A percentile compares a stretch with the other conserved stretches of the same genome.
Conservation (phyloP, 2,797 vertebrate genomes). For the Ateles fusciceps region DNA sequence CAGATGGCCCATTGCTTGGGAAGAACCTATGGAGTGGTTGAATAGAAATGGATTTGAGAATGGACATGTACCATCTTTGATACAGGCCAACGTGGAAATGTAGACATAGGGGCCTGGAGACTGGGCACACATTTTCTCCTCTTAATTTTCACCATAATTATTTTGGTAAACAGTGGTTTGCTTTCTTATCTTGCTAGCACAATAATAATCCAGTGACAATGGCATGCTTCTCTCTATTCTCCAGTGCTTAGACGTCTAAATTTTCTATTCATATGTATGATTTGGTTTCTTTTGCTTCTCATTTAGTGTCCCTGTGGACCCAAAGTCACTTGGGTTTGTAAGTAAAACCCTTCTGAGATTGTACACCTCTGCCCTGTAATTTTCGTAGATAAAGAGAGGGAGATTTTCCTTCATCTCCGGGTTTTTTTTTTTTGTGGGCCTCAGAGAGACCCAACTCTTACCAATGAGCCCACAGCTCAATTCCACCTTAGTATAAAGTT, state of each 20-base stretch:
- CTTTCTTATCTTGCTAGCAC: neutral
- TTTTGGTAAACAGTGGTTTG: neutral
- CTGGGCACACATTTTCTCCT: neutral
- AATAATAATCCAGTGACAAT: neutral
- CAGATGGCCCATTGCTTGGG: neutral
- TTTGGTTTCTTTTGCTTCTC: neutral
- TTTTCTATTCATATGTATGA: neutral
- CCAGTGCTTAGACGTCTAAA: neutral
- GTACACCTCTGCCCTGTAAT: neutral
- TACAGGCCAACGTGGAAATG: neutral
- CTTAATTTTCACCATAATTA: neutral
- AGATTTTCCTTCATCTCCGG: neutral
- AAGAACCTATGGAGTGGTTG: neutral
- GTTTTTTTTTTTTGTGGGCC: neutral
- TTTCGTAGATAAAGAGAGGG: neutral
- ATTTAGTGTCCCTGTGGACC: neutral
- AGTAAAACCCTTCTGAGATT: neutral
- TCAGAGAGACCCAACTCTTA: neutral
- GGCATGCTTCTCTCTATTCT: neutral
- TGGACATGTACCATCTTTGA: neutral
- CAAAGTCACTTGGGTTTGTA: neutral
- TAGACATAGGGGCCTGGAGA: neutral
- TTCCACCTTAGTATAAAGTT: neutral
- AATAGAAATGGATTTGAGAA: neutral
- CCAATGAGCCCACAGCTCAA: neutral